Evolutionary conservation across 2,113 vertebrate genomes (phyloP).

Genomic region (Pangasianodon gigas): DNA sequence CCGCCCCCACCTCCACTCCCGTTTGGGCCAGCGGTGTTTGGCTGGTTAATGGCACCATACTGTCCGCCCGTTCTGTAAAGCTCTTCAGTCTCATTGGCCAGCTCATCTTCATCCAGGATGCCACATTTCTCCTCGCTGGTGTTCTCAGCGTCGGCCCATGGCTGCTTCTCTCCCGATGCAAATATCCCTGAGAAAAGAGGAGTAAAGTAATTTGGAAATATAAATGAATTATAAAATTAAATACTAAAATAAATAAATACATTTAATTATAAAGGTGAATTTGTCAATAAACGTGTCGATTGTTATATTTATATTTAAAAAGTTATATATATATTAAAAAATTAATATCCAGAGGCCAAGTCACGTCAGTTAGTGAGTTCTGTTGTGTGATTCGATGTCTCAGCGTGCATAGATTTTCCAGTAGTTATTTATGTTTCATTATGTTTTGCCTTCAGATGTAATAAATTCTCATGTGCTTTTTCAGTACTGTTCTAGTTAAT

Average conservation of each 20-base stretch:
- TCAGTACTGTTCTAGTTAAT: too few relatives aligned
- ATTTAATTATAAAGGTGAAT: not conserved
- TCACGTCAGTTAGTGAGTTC: too few relatives aligned
- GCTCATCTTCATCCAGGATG: constrained; percentile 95
- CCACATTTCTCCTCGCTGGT: constrained; percentile 98
- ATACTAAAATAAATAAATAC: not conserved
- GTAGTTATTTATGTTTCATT: too few relatives aligned
- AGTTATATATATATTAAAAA: too few relatives aligned
- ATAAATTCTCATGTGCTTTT: too few relatives aligned
- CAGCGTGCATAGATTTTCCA: too few relatives aligned
- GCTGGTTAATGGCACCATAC: constrained; percentile 86
- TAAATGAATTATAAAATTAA: not conserved
- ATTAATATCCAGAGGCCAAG: too few relatives aligned
- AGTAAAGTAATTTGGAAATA: not conserved
- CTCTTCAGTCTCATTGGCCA: constrained; percentile 96
- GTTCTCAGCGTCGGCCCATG: constrained; percentile 95
- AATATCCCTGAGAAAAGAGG: constrained; percentile 80
- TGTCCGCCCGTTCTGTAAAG: constrained; percentile 88
- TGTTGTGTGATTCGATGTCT: too few relatives aligned
- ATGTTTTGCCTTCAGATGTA: too few relatives aligned
- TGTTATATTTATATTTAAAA: not conserved
- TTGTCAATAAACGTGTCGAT: not conserved
- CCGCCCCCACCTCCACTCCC: constrained; percentile 60
- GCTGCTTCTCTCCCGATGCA: constrained; percentile 95
- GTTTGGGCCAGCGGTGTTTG: constrained; percentile 68